phyloP scores from a whole-genome alignment of 1,140 invertebrate species.

The Drosophila kurseongensis region DNA sequence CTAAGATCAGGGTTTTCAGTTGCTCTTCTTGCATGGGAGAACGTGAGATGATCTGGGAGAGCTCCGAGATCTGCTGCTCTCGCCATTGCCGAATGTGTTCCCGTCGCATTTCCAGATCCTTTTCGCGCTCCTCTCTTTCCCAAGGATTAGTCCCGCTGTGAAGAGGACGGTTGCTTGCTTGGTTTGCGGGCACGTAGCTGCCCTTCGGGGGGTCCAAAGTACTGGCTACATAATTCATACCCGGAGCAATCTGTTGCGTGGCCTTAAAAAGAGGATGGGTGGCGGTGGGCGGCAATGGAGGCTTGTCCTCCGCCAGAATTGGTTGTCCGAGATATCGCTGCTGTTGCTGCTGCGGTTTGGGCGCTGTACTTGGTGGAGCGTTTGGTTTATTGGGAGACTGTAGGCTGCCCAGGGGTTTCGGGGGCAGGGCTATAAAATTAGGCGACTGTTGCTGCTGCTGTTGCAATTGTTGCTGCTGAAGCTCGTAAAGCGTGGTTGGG shows the following conservation, averaged over 20 bases:
- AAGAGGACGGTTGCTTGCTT: slow-evolving; percentile 38
- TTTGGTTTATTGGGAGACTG: slow-evolving; percentile 74
- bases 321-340: slow-evolving; percentile 62
- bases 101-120: slow-evolving; percentile 85
- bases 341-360: slow-evolving; percentile 83
- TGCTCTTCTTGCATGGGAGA: slow-evolving; percentile 94
- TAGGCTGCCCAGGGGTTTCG: slow-evolving; percentile 68
- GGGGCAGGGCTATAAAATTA: slow-evolving; percentile 76
- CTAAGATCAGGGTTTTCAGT: slow-evolving; percentile 91
- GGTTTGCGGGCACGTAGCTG: slow-evolving; percentile 87
- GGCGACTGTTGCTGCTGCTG: slow-evolving; percentile 63
- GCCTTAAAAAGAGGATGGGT: slow-evolving; percentile 90
- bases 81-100: slow-evolving; percentile 87
- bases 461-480: slow-evolving; percentile 62
- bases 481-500: slow-evolving; percentile 63
- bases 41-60: slow-evolving; percentile 88
- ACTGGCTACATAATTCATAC: slow-evolving; percentile 85
- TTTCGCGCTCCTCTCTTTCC: slow-evolving; percentile 95
- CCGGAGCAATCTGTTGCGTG: slow-evolving; percentile 85
- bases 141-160: slow-evolving; percentile 89
- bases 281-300: slow-evolving; percentile 89
- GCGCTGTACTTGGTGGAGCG: slow-evolving; percentile 75
- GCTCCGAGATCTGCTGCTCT: slow-evolving; percentile 93
- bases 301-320: slow-evolving; percentile 85
- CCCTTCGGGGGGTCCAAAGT: slow-evolving; percentile 91